A percentile compares a stretch with the other conserved stretches of the same genome.
phyloP scores from a whole-genome alignment of 2,113 vertebrate species.

The Erythrocercus mccallii region DNA sequence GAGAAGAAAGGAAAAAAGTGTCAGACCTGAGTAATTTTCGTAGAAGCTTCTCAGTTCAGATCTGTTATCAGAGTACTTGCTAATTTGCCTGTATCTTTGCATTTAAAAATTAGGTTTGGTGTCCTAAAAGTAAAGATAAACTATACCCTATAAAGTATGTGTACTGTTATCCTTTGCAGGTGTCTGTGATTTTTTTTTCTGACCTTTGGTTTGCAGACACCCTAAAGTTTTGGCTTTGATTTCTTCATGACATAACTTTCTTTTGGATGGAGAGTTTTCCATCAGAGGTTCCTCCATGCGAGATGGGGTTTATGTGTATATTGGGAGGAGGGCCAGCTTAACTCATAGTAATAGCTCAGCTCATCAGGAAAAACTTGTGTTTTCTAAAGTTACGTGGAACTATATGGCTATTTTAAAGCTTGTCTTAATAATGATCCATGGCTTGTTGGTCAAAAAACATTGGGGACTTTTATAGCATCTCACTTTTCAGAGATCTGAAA shows the following conservation, averaged over 20 bases:
- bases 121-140: not conserved
- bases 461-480: not conserved
- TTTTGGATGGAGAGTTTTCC: not conserved
- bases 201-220: not conserved
- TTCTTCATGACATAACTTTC: not conserved
- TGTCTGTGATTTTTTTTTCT: not conserved
- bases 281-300: not conserved
- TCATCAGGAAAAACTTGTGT: not conserved
- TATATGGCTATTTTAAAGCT: not conserved
- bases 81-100: not conserved
- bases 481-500: not conserved
- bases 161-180: not conserved
- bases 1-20: not conserved
- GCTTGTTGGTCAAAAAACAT: not conserved
- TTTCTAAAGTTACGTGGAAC: not conserved
- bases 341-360: not conserved
- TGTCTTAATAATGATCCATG: not conserved
- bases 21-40: not conserved
- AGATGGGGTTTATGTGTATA: not conserved
- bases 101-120: not conserved
- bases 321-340: not conserved
- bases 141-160: not conserved
- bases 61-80: not conserved
- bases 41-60: fast-evolving
- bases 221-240: not conserved